Evolutionary conservation across 2,888 invertebrate species (phyloP).

Genomic region (Dynastes hyllus): DNA sequence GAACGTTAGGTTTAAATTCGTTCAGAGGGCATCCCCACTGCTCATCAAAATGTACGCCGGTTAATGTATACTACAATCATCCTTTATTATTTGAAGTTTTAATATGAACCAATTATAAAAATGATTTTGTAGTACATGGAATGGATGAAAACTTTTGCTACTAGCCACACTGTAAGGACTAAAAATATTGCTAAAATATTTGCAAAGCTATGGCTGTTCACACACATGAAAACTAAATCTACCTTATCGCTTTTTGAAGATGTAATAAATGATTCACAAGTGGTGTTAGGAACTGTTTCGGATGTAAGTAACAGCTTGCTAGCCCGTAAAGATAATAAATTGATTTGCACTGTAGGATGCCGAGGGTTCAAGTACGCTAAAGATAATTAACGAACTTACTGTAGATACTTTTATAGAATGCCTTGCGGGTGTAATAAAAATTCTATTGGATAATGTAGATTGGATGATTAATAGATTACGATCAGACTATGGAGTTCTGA

Average conservation of each 20-base stretch:
- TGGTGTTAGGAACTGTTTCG: constrained; percentile 69
- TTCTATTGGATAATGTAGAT: constrained; percentile 69
- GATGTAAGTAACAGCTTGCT: constrained; percentile 63
- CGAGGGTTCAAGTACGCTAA: constrained; percentile 62
- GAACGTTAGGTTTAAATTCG: no score
- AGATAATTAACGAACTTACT: constrained; percentile 68
- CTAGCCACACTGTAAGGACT: constrained; percentile 63
- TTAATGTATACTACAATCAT: no score
- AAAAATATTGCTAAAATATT: constrained; percentile 65
- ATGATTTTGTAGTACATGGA: constrained; percentile 64
- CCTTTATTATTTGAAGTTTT: no score
- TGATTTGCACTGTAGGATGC: constrained; percentile 60
- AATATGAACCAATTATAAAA: no score
- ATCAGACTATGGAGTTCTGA: constrained; percentile 67
- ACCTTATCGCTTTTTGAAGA: constrained; percentile 69
- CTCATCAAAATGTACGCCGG: no score
- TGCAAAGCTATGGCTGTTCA: constrained; percentile 66
- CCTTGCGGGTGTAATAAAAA: constrained; percentile 68
- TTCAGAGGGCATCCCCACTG: no score
- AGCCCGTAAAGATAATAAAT: not conserved
- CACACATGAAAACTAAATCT: constrained; percentile 66
- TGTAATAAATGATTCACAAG: constrained; percentile 69
- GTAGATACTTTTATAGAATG: constrained; percentile 66
- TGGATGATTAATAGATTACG: constrained; percentile 68
- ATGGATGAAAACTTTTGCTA: constrained; percentile 68